A percentile compares a stretch with the other conserved stretches of the same genome.
Evolutionary conservation across 2,113 vertebrate genomes (phyloP).

Genomic region (Lagopus muta): DNA sequence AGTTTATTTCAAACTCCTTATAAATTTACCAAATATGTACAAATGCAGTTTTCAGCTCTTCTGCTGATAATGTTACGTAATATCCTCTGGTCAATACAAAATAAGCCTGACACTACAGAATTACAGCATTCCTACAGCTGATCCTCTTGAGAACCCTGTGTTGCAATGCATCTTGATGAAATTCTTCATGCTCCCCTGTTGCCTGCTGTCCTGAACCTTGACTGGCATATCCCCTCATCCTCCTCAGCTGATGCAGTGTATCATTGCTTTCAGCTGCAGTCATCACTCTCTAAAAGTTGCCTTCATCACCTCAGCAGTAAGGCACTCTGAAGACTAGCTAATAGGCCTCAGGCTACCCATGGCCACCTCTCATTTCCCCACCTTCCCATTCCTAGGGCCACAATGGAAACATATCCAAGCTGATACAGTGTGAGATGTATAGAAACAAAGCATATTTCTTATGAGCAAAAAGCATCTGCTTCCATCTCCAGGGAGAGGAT

Average conservation of each 20-base stretch:
- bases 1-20: background rate
- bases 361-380: accelerated
- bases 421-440: accelerated
- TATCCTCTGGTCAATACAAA: background rate
- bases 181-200: background rate
- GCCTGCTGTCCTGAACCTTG: background rate
- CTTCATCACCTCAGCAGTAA: accelerated
- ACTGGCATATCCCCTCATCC: background rate
- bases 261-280: background rate
- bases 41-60: background rate
- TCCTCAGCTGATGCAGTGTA: background rate
- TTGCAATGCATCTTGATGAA: background rate
- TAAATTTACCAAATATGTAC: background rate
- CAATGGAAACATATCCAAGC: background rate
- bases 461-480: accelerated
- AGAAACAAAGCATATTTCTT: background rate
- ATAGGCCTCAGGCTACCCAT: background rate
- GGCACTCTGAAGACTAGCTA: background rate
- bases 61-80: background rate
- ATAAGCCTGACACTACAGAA: background rate
- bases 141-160: background rate
- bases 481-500: background rate
- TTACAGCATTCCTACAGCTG: background rate
- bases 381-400: background rate
- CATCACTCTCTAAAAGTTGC: background rate